Evolutionary conservation across 2,113 vertebrate genomes (phyloP).

Genomic region (Oncorhynchus gorbuscha): DNA sequence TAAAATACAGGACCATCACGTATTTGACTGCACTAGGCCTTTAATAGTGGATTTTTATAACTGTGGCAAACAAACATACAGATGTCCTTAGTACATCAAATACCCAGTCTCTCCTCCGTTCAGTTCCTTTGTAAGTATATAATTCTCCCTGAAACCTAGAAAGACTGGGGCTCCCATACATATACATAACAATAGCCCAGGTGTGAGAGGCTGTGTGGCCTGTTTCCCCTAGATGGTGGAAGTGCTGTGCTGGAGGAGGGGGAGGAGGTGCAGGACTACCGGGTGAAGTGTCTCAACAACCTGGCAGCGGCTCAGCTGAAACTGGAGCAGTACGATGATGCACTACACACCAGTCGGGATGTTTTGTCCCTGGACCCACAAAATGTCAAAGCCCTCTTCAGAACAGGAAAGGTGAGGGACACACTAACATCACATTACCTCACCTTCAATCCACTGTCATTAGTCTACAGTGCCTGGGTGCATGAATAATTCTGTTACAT

Average conservation of each 20-base stretch:
- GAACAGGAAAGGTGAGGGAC: slow-evolving; percentile 76
- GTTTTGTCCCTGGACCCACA: slow-evolving; percentile 73
- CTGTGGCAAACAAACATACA: slow-evolving; percentile 13
- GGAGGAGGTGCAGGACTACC: slow-evolving; percentile 77
- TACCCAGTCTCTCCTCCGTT: background rate
- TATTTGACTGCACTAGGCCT: no score
- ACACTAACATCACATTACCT: background rate
- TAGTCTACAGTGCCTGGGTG: background rate
- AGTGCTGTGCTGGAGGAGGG: slow-evolving; percentile 44
- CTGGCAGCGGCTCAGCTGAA: slow-evolving; percentile 78
- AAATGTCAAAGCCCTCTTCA: slow-evolving; percentile 80
- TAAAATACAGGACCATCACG: no score
- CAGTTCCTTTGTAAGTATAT: slow-evolving; percentile 7
- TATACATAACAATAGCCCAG: slow-evolving; percentile 9
- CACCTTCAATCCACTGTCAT: background rate
- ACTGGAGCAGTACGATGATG: slow-evolving; percentile 72
- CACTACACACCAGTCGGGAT: slow-evolving; percentile 74
- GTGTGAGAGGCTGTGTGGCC: slow-evolving; percentile 9
- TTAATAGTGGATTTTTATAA: slow-evolving; percentile 8
- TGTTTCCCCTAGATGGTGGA: slow-evolving; percentile 52
- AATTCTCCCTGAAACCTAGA: slow-evolving; percentile 1
- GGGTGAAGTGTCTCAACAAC: slow-evolving; percentile 86
- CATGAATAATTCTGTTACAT: background rate
- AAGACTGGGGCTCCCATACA: slow-evolving; percentile 4
- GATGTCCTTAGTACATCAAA: slow-evolving; percentile 17